A percentile compares a stretch with the other conserved stretches of the same genome.
phyloP scores from a whole-genome alignment of 2,113 vertebrate species.

The Mionectes macconnelli region DNA sequence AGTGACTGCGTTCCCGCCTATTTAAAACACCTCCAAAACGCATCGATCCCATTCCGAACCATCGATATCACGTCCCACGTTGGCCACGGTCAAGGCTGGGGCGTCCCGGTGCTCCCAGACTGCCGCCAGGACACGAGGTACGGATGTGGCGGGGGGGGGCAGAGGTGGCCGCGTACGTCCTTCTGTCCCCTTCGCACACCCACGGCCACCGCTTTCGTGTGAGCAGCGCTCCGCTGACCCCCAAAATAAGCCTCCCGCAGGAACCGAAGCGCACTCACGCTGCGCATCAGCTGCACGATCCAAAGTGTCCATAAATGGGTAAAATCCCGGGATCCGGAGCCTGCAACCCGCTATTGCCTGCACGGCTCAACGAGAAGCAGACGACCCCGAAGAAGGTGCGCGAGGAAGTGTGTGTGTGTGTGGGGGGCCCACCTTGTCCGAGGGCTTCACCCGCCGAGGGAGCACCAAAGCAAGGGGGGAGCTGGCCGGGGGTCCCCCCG shows the following conservation, averaged over 20 bases:
- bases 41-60: neutral
- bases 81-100: neutral
- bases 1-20: neutral
- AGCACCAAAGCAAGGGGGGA: neutral
- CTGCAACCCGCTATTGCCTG: neutral
- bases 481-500: neutral
- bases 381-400: neutral
- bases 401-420: no score
- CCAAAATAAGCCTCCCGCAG: neutral
- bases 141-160: neutral
- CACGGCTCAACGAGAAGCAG: neutral
- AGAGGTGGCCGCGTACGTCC: neutral
- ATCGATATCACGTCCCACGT: accelerated
- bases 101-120: neutral
- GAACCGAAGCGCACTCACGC: neutral
- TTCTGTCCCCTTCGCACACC: neutral
- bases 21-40: accelerated
- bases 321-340: neutral
- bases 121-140: neutral
- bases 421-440: accelerated
- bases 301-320: conserved; percentile 5
- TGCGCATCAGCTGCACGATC: neutral
- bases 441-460: neutral
- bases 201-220: neutral
- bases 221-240: neutral